A percentile compares a stretch with the other conserved stretches of the same genome.
Conservation (phyloP, 2,113 vertebrate species). For the Campylomormyrus numenius region DNA sequence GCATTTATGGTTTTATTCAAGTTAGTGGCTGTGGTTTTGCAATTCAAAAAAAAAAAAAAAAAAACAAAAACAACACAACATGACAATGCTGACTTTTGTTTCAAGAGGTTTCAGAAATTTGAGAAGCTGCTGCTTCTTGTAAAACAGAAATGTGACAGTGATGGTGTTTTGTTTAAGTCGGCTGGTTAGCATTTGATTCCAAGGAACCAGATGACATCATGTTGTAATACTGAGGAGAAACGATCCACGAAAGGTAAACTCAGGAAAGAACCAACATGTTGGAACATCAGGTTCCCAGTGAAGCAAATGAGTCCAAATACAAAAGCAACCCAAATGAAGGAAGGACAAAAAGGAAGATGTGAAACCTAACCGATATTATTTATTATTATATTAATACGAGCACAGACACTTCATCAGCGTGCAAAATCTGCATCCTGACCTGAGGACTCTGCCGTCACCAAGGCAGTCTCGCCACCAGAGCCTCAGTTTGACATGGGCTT, state of each 20-base stretch:
- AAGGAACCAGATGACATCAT: neutral
- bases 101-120: neutral
- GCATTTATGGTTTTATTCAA: neutral
- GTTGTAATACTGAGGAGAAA: neutral
- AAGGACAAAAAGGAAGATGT: neutral
- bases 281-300: neutral
- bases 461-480: neutral
- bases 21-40: neutral
- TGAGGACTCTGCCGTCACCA: neutral
- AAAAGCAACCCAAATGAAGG: neutral
- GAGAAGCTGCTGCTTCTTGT: neutral
- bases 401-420: neutral
- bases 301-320: neutral
- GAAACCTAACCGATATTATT: neutral
- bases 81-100: neutral
- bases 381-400: neutral
- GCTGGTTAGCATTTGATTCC: neutral
- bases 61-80: neutral
- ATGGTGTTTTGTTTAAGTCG: neutral
- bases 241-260: neutral
- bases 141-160: neutral
- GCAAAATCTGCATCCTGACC: neutral
- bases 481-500: slow-evolving; percentile 20
- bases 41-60: neutral
- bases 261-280: neutral